Evolutionary conservation across 2,888 invertebrate species (phyloP).

Genomic region (Onthophagus sagittarius): DNA sequence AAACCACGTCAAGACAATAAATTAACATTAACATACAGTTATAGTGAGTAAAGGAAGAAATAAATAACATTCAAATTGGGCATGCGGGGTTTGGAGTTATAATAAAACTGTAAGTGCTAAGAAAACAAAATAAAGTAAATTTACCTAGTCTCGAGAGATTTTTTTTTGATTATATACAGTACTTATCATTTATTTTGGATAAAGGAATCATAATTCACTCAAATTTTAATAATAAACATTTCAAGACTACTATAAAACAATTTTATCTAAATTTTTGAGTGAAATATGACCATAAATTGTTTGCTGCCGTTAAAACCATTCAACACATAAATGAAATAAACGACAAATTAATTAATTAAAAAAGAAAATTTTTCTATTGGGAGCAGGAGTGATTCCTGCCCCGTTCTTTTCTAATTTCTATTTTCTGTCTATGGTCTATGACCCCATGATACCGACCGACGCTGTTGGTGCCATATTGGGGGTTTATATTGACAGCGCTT

Average conservation of each 20-base stretch:
- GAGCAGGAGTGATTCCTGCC: slow-evolving; percentile 3
- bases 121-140: neutral
- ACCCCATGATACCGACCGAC: slow-evolving; percentile 52
- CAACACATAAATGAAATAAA: neutral
- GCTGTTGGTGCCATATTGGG: slow-evolving; percentile 61
- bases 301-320: slow-evolving; percentile 9
- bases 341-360: neutral
- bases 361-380: neutral
- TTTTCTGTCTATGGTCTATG: slow-evolving; percentile 19
- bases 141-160: neutral
- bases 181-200: neutral
- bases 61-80: neutral
- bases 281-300: neutral
- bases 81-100: neutral
- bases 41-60: neutral
- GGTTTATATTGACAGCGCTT: slow-evolving; percentile 65
- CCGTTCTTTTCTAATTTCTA: slow-evolving; percentile 17
- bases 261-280: neutral
- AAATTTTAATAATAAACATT: neutral
- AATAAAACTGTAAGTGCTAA: neutral
- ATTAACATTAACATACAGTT: neutral
- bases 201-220: neutral
- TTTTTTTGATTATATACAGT: neutral
- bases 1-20: neutral
- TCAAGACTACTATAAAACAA: too few species aligned